A percentile compares a stretch with the other conserved stretches of the same genome.
phyloP scores from a whole-genome alignment of 1,140 invertebrate genomes.

The Cyrtorhinus lividipennis region DNA sequence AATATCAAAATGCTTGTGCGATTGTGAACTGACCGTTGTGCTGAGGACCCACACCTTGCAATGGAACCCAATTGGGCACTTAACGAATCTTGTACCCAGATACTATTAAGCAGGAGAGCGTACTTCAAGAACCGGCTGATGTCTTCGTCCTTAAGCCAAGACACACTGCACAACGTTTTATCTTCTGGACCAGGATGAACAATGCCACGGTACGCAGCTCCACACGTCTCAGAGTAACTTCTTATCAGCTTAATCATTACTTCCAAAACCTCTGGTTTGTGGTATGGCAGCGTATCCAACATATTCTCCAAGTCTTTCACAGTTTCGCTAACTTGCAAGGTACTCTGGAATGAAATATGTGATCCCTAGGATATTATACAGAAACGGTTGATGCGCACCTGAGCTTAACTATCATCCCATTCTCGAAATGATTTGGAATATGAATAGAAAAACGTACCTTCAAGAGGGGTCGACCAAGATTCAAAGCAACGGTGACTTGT shows the following conservation, averaged over 20 bases:
- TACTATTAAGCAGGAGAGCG: no score
- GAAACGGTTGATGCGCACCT: neutral
- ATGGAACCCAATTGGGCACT: no score
- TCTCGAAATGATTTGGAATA: no score
- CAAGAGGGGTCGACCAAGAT: conserved; percentile 48
- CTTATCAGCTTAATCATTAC: conserved; percentile 52
- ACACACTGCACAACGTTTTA: conserved; percentile 65
- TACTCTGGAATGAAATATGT: conserved; percentile 43
- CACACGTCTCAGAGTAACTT: conserved; percentile 60
- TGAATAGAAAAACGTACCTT: conserved; percentile 34
- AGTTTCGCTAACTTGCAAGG: conserved; percentile 53
- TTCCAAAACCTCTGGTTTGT: conserved; percentile 51
- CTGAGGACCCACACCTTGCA: no score
- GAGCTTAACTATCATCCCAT: no score
- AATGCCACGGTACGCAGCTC: conserved; percentile 56
- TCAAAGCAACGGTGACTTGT: conserved; percentile 46
- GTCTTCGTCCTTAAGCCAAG: conserved; percentile 89
- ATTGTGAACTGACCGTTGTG: no score
- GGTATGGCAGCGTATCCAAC: conserved; percentile 54
- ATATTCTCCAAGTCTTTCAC: conserved; percentile 51
- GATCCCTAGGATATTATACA: conserved; percentile 12
- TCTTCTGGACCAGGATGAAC: conserved; percentile 69
- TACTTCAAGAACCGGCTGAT: conserved; percentile 78
- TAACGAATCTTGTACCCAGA: no score
- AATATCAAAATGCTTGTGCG: no score